A percentile compares a stretch with the other conserved stretches of the same genome.
Evolutionary conservation across 2,888 invertebrate genomes (phyloP).

Genomic region (Melipona beecheii): DNA sequence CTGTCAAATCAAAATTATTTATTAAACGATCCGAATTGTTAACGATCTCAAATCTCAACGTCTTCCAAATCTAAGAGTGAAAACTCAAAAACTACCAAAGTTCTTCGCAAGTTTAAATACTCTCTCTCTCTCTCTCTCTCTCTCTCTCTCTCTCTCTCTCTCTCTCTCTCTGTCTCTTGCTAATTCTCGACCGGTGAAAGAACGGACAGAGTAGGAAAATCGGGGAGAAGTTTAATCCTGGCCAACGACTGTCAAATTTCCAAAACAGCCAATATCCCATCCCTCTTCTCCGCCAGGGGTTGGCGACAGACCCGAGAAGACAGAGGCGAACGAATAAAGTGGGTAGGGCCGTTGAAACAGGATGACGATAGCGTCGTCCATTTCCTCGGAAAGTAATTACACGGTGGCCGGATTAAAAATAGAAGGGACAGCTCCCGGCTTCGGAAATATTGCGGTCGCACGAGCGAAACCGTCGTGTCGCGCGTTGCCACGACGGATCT

Average conservation of each 20-base stretch:
- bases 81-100: too few species aligned
- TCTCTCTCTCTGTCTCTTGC: neutral
- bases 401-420: slow-evolving; percentile 48
- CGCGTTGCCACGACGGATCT: slow-evolving; percentile 14
- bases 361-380: slow-evolving; percentile 5
- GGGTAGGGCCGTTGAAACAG: too few species aligned
- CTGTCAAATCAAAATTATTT: too few species aligned
- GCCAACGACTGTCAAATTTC: neutral
- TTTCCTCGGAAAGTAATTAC: slow-evolving; percentile 41
- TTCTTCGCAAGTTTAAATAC: too few species aligned
- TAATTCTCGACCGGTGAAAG: neutral
- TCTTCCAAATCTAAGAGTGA: too few species aligned
- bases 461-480: slow-evolving; percentile 19
- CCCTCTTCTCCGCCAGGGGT: too few species aligned
- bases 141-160: too few species aligned
- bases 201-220: neutral
- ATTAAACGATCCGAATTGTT: too few species aligned
- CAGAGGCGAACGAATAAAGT: neutral
- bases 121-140: neutral
- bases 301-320: neutral
- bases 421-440: neutral
- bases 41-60: too few species aligned
- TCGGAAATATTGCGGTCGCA: slow-evolving; percentile 35
- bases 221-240: neutral
- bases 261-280: neutral